phyloP scores from a whole-genome alignment of 2,888 invertebrate species.

The Listrodromus nycthemerus region DNA sequence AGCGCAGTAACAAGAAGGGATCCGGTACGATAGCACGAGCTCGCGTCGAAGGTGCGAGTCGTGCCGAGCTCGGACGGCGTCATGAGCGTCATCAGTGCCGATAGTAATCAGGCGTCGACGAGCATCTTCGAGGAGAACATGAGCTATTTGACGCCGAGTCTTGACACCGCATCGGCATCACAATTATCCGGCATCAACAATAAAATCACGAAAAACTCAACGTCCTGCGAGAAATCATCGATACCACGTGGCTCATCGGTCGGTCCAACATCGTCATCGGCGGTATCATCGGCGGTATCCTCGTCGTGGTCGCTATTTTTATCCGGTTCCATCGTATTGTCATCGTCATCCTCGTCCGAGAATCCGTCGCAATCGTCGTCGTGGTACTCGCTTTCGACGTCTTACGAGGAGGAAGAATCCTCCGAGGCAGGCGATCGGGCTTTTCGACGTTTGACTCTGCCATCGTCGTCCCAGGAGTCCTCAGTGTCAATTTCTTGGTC shows the following conservation, averaged over 20 bases:
- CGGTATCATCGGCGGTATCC: constrained; percentile 50
- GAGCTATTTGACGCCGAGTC: constrained; percentile 75
- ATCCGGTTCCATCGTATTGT: constrained; percentile 49
- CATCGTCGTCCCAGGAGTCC: constrained; percentile 34
- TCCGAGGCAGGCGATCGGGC: constrained; percentile 16
- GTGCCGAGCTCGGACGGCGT: constrained; percentile 80
- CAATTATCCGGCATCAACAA: constrained; percentile 26
- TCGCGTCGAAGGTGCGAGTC: constrained; percentile 81
- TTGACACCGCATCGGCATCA: constrained; percentile 57
- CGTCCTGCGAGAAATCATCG: constrained; percentile 45
- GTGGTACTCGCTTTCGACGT: constrained; percentile 30
- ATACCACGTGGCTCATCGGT: constrained; percentile 4
- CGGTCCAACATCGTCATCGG: constrained; percentile 35
- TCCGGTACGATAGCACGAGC: constrained; percentile 71
- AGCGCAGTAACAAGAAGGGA: constrained; percentile 46
- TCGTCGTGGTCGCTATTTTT: constrained; percentile 51
- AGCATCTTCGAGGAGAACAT: constrained; percentile 82
- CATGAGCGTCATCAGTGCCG: constrained; percentile 78
- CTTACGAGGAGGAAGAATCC: constrained; percentile 36
- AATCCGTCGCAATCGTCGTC: constrained; percentile 38
- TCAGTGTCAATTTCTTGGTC: constrained; percentile 47
- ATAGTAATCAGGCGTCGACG: constrained; percentile 80
- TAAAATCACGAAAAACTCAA: constrained; percentile 25
- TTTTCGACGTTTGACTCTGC: constrained; percentile 36
- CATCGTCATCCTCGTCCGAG: constrained; percentile 64